Evolutionary conservation across 2,113 vertebrate genomes (phyloP).

Genomic region (Cnemophilus loriae): DNA sequence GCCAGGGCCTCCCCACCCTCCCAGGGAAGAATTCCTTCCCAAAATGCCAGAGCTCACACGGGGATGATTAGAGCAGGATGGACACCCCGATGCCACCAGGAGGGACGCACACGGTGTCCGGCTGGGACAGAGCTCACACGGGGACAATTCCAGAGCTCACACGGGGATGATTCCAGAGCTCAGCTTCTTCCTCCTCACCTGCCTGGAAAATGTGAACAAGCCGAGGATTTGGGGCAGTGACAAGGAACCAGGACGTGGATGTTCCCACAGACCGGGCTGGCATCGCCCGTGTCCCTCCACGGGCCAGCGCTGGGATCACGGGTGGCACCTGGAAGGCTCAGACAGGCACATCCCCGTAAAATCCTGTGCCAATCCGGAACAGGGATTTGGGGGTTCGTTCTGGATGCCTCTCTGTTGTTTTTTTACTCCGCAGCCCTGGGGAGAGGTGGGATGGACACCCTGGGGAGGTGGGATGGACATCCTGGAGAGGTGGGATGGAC

Average conservation of each 20-base stretch:
- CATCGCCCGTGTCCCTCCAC: accelerated
- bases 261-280: not conserved
- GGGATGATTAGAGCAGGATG: no score
- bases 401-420: accelerated
- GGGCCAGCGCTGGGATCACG: accelerated
- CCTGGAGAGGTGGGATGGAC: not conserved
- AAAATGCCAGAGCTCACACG: no score
- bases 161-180: accelerated
- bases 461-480: not conserved
- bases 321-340: not conserved
- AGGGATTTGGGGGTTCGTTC: not conserved
- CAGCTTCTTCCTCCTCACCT: not conserved
- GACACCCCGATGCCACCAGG: accelerated
- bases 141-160: accelerated
- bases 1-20: not conserved
- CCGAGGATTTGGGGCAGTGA: not conserved
- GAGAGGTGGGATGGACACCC: not conserved
- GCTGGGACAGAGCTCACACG: not conserved
- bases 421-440: not conserved
- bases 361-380: not conserved
- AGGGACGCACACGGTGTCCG: accelerated
- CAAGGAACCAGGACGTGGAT: not conserved
- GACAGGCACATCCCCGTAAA: not conserved
- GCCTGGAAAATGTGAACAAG: not conserved
- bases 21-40: not conserved